These are phyloP conservation scores for Latrodectus elegans DNA, from an alignment of 2,888 invertebrate species.

Conservation along the genomic window DNA sequence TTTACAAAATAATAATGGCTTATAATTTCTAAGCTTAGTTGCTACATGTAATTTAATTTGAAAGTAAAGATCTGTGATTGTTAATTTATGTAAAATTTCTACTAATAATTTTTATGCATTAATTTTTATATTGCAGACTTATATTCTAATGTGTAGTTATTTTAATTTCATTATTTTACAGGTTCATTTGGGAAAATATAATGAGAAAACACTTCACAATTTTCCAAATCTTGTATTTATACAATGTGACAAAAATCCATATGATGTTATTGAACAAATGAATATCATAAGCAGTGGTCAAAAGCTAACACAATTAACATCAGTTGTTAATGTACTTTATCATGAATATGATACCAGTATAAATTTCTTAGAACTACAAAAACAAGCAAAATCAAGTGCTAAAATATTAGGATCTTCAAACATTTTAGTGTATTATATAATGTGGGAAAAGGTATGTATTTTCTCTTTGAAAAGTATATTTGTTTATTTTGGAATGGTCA, in stretches of 20 bases:
- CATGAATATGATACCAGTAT: constrained; percentile 25
- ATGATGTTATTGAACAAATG: constrained; percentile 32
- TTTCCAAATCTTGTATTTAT: constrained; percentile 42
- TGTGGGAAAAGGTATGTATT: constrained; percentile 29
- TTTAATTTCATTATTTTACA: constrained; percentile 7
- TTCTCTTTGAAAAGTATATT: too few species aligned
- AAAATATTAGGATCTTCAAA: constrained; percentile 26
- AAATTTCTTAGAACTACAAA: constrained; percentile 52
- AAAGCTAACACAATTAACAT: constrained; percentile 22
- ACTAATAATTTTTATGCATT: not conserved
- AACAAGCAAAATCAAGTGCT: constrained; percentile 21
- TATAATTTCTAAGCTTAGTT: not conserved
- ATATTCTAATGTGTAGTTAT: not conserved
- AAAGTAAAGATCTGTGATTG: not conserved
- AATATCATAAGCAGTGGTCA: constrained; percentile 13
- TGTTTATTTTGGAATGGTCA: too few species aligned
- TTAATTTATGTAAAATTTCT: too few species aligned
- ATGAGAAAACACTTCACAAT: constrained; percentile 27
- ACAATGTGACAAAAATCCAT: constrained; percentile 15
- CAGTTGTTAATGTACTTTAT: constrained; percentile 32
- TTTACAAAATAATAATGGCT: not conserved
- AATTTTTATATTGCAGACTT: not conserved
- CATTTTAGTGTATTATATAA: constrained; percentile 34
- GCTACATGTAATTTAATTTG: not conserved
- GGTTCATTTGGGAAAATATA: constrained; percentile 46